phyloP scores from a whole-genome alignment of 2,888 invertebrate species.

The Andricus curvator region DNA sequence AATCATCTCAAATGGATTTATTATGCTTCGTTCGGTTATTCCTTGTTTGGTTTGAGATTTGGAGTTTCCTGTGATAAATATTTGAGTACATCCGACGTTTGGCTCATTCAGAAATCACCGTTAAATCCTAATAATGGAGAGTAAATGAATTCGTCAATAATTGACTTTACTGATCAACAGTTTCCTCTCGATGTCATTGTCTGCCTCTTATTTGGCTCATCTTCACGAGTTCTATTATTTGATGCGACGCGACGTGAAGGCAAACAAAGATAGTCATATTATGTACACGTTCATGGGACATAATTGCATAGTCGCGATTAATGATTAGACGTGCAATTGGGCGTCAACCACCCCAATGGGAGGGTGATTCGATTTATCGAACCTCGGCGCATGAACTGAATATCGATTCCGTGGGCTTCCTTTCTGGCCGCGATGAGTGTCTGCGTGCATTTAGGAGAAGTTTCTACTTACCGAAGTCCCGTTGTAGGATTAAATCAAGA shows the following conservation, averaged over 20 bases:
- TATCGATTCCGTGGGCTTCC: constrained; percentile 63
- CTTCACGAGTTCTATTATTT: constrained; percentile 12
- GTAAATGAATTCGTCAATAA: too few species aligned
- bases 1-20: too few species aligned
- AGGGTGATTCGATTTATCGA: constrained; percentile 73
- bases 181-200: constrained; percentile 39
- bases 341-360: constrained; percentile 69
- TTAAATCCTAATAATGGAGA: too few species aligned
- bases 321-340: constrained; percentile 72
- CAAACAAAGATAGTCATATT: constrained; percentile 41
- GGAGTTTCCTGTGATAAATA: too few species aligned
- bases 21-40: too few species aligned
- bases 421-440: constrained; percentile 51
- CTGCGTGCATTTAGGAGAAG: constrained; percentile 54
- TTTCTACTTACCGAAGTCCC: constrained; percentile 54
- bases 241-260: background rate
- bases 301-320: constrained; percentile 74
- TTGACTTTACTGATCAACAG: background rate
- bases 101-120: too few species aligned
- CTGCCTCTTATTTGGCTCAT: constrained; percentile 40
- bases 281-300: constrained; percentile 62
- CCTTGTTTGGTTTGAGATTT: too few species aligned
- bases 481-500: constrained; percentile 56
- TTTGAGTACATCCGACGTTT: too few species aligned
- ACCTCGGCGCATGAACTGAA: constrained; percentile 60